phyloP scores from a whole-genome alignment of 2,797 vertebrate species.

The Garrulus glandarius region DNA sequence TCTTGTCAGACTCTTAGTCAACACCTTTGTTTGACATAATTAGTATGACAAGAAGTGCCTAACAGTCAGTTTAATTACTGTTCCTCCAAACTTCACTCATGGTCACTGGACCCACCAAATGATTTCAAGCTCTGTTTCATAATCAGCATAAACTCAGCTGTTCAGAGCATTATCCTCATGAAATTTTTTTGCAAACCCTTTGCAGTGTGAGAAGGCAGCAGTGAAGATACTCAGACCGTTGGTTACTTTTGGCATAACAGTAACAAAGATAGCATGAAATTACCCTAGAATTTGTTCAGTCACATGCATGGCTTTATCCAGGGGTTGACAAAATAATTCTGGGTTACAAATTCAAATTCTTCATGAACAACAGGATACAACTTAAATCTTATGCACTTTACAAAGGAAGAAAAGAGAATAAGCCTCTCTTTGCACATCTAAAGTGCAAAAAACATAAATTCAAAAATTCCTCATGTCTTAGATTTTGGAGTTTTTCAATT shows the following conservation, averaged over 20 bases:
- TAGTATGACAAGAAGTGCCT: not conserved
- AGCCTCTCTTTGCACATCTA: not conserved
- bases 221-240: not conserved
- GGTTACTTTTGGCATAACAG: not conserved
- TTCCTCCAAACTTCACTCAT: not conserved
- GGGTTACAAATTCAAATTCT: slow-evolving; percentile 6
- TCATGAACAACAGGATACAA: not conserved
- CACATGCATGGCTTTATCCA: not conserved
- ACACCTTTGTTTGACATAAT: not conserved
- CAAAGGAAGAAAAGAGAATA: not conserved
- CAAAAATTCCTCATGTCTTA: not conserved
- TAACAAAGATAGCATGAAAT: not conserved
- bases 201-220: not conserved
- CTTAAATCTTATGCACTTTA: not conserved
- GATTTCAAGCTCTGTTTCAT: not conserved
- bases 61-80: not conserved
- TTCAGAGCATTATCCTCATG: not conserved
- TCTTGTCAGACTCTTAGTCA: not conserved
- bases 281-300: not conserved
- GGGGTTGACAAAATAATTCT: slow-evolving; percentile 6
- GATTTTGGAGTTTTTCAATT: not conserved
- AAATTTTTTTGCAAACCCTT: not conserved
- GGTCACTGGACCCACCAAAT: not conserved
- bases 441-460: not conserved
- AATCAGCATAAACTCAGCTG: not conserved